Conservation (phyloP, 2,888 invertebrate species). For the Trissoscelio sp. region DNA sequence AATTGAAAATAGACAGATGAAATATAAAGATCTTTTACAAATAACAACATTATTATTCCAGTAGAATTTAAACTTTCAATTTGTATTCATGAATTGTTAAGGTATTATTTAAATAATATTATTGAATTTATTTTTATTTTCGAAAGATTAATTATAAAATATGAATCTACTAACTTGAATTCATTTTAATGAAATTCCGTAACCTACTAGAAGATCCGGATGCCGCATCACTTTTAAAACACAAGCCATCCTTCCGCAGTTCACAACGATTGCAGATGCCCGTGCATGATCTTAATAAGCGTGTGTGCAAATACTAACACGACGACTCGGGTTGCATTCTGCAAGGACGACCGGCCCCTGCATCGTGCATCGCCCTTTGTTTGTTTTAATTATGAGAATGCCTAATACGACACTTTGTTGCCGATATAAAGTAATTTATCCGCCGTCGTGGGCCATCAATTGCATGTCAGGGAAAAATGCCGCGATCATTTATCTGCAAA, state of each 20-base stretch:
- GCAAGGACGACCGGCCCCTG: constrained; percentile 65
- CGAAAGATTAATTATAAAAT: too few relatives aligned
- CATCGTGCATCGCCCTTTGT: constrained; percentile 64
- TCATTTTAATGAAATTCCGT: neutral
- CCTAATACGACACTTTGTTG: constrained; percentile 47
- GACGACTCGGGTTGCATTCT: constrained; percentile 33
- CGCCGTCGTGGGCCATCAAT: constrained; percentile 20
- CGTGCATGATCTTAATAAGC: neutral
- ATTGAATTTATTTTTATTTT: too few relatives aligned
- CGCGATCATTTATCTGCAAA: neutral
- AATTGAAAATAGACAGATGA: too few relatives aligned
- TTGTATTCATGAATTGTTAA: too few relatives aligned
- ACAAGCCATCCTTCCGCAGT: constrained; percentile 45
- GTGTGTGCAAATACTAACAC: constrained; percentile 30
- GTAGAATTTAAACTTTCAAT: too few relatives aligned
- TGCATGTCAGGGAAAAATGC: constrained; percentile 6
- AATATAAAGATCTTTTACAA: too few relatives aligned
- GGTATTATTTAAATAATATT: too few relatives aligned
- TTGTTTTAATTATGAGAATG: constrained; percentile 68
- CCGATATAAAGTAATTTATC: constrained; percentile 49
- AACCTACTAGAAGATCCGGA: constrained; percentile 50
- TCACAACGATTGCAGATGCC: constrained; percentile 18
- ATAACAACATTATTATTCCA: too few relatives aligned
- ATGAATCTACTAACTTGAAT: neutral
- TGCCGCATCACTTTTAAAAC: constrained; percentile 44